Conservation (phyloP, 2,797 vertebrate species). For the Nothura maculosa region DNA sequence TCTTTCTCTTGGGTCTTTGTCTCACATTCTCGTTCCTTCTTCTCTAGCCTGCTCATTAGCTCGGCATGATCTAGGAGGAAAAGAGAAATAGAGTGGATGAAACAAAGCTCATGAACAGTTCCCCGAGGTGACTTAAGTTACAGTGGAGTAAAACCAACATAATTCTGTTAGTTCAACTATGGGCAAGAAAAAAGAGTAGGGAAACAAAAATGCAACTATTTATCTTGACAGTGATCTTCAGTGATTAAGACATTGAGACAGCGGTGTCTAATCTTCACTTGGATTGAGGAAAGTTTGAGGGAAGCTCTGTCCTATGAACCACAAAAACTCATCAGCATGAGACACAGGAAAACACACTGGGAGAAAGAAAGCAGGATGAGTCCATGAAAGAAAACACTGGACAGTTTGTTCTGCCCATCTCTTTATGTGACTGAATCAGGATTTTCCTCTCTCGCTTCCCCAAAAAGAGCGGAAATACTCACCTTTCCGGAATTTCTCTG, state of each 20-base stretch:
- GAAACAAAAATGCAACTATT: neutral
- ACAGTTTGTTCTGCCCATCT: neutral
- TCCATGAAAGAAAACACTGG: neutral
- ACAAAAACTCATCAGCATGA: neutral
- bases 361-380: neutral
- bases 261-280: neutral
- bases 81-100: neutral
- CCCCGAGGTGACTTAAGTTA: neutral
- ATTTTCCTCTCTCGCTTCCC: neutral
- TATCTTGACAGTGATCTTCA: constrained; percentile 5
- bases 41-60: constrained; percentile 90
- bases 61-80: constrained; percentile 85
- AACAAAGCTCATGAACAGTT: neutral
- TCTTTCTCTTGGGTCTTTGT: constrained; percentile 96
- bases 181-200: neutral
- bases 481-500: constrained; percentile 98
- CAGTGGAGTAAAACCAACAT: constrained; percentile 1
- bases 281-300: neutral
- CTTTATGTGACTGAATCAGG: neutral
- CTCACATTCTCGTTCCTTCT: constrained; percentile 95
- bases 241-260: constrained; percentile 1
- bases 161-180: neutral
- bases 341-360: neutral
- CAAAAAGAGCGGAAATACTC: neutral
- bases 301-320: neutral